Base-by-base conservation (phyloP, 2,113 vertebrate species). In the Lepus timidus region DNA sequence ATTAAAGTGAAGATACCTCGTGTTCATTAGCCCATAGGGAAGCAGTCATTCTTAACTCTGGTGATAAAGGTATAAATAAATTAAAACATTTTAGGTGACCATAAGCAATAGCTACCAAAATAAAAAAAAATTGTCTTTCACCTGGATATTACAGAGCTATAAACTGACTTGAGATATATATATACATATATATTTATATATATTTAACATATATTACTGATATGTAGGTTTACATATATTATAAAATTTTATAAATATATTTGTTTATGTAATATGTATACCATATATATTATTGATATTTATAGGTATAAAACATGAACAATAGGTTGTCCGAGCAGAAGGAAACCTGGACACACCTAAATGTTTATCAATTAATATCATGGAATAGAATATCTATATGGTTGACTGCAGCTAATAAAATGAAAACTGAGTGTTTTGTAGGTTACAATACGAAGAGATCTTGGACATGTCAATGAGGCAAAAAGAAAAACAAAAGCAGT, bases 61-160 rank as follows among this genome's bases (percentile, higher is more conserved):
- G 23, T 20, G n/a, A 61, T 68, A 86, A 80, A 29, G 4, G 2
- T 76, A 90, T 31, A 62, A 74, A 36, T 39, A 70, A 16, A 70
- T 68, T 78, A 9, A 52, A 62, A 93, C 19, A 70, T 90, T 91
- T 52, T 29, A 36, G 23, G 17, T n/a, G 61, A 52, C 25, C 76
- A 58, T 31, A 82, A 22, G 20, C 58, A 88, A 70, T 16, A 74
- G 14, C 33, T 76, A 44, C 49, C 92, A 75, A 86, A 95, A 88
- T 71, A 75, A 91, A 86, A 67, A 70, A 16, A 33, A 22, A 52
- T 62, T 81, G 19, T 33, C 55, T 94, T 86, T 96, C 36, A 90
- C 9, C 39, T 81, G 70, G 52, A 14, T 89, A 31, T 73, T 64
- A 36, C 16, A 94, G 10, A 78, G 44, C n/a, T 85, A 67, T 17